Conservation (phyloP, 2,888 invertebrate species). For the Drepanosiphum platanoidis region DNA sequence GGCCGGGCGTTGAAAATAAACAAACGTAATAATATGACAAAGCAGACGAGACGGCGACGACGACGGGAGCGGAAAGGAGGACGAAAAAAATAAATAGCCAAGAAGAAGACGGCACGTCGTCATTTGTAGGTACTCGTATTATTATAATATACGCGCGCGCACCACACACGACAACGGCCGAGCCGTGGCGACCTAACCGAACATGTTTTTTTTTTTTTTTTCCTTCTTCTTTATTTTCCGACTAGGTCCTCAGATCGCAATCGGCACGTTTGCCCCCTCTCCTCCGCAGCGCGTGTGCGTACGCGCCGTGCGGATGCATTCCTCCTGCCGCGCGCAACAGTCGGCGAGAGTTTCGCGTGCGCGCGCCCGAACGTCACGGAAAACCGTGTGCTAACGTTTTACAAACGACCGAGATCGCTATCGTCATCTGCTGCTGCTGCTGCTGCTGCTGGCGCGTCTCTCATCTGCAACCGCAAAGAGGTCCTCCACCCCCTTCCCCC, state of each 20-base stretch:
- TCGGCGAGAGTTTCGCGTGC: not conserved
- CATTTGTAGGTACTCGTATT: no score
- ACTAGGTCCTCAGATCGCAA: slow-evolving; percentile 21
- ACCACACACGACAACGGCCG: not conserved
- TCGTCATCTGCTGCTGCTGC: not conserved
- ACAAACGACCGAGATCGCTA: not conserved
- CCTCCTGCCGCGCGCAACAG: not conserved
- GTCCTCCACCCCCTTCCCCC: no score
- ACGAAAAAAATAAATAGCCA: not conserved
- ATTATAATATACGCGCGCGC: no score
- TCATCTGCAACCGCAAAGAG: not conserved
- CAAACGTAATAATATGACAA: not conserved
- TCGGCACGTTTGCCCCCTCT: slow-evolving; percentile 21
- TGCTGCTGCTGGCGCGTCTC: not conserved
- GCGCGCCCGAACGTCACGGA: slow-evolving; percentile 3
- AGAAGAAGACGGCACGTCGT: slow-evolving; percentile 8
- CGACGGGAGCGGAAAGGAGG: not conserved
- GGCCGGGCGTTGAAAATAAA: not conserved
- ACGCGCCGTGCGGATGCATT: not conserved
- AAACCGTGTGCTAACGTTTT: slow-evolving; percentile 24
- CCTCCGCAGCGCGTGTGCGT: not conserved
- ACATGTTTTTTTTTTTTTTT: slow-evolving; percentile 4
- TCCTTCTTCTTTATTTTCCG: not conserved
- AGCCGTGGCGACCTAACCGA: not conserved
- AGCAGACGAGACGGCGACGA: not conserved